Evolutionary conservation across 2,797 vertebrate species (phyloP).

Genomic region (Sciaenops ocellatus): DNA sequence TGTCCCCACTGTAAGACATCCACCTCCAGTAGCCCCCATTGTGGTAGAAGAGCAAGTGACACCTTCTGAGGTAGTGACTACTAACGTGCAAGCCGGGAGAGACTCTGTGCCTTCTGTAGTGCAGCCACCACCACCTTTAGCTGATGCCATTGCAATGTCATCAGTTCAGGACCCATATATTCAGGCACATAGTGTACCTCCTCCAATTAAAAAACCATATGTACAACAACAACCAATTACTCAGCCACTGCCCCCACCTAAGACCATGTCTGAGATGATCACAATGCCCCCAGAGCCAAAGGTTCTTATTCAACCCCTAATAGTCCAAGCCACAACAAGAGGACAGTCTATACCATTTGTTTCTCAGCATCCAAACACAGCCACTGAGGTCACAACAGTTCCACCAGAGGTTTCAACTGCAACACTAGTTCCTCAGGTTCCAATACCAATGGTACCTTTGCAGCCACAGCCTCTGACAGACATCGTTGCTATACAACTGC

Average conservation of each 20-base stretch:
- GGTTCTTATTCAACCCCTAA: constrained; percentile 53
- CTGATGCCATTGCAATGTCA: constrained; percentile 51
- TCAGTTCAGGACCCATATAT: constrained; percentile 58
- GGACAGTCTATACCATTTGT: constrained; percentile 28
- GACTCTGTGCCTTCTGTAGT: constrained; percentile 59
- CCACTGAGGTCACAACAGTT: constrained; percentile 30
- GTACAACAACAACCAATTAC: constrained; percentile 56
- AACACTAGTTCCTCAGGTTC: constrained; percentile 32
- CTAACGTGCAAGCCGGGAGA: constrained; percentile 61
- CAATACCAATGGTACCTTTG: constrained; percentile 38
- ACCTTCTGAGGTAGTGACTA: constrained; percentile 61
- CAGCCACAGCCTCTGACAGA: constrained; percentile 56
- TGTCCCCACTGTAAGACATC: constrained; percentile 72
- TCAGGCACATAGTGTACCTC: constrained; percentile 68
- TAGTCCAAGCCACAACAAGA: constrained; percentile 49
- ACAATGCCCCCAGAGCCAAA: constrained; percentile 50
- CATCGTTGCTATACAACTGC: constrained; percentile 30
- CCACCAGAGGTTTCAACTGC: constrained; percentile 33
- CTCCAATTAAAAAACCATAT: constrained; percentile 79
- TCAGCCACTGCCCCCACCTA: constrained; percentile 47
- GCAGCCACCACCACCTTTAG: constrained; percentile 35
- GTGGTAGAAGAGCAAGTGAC: constrained; percentile 83
- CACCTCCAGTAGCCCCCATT: constrained; percentile 53
- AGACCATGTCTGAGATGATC: constrained; percentile 51
- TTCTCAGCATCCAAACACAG: constrained; percentile 37